Evolutionary conservation across 2,797 vertebrate species (phyloP).

Genomic region (Gymnocypris eckloni): DNA sequence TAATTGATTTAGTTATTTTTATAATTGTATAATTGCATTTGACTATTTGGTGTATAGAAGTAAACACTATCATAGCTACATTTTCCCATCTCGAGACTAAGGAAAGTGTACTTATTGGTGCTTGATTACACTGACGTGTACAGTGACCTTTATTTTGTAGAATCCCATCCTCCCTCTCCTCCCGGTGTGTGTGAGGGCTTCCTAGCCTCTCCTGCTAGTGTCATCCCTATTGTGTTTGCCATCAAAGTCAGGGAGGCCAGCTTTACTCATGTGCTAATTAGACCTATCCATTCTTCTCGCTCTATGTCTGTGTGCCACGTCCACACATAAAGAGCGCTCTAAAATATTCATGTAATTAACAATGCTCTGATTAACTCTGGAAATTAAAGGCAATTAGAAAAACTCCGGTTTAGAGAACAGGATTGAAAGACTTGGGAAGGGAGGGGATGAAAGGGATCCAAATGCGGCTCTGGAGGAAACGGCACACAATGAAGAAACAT

Average conservation of each 20-base stretch:
- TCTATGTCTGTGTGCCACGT: constrained; percentile 45
- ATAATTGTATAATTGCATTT: not conserved
- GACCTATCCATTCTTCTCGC: constrained; percentile 57
- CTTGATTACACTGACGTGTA: not conserved
- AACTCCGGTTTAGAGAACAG: constrained; percentile 47
- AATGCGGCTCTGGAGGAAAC: not conserved
- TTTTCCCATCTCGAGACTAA: not conserved
- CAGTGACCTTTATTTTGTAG: not conserved
- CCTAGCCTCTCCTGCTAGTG: constrained; percentile 22
- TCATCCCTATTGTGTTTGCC: constrained; percentile 44
- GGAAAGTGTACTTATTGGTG: not conserved
- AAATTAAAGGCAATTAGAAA: constrained; percentile 80
- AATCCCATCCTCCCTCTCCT: not conserved
- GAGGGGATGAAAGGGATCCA: not conserved
- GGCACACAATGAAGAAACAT: not conserved
- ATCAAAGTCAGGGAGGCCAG: constrained; percentile 37
- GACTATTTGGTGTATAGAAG: not conserved
- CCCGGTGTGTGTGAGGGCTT: constrained; percentile 1
- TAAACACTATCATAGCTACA: not conserved
- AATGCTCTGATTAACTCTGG: constrained; percentile 79
- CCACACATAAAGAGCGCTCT: constrained; percentile 73
- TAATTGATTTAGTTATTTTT: not conserved
- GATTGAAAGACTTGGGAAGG: not conserved
- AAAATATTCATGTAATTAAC: constrained; percentile 83
- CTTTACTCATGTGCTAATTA: constrained; percentile 61